These are phyloP conservation scores for Chamaetylas fuelleborni DNA, from an alignment of 2,113 vertebrate species.

Conservation along the genomic window DNA sequence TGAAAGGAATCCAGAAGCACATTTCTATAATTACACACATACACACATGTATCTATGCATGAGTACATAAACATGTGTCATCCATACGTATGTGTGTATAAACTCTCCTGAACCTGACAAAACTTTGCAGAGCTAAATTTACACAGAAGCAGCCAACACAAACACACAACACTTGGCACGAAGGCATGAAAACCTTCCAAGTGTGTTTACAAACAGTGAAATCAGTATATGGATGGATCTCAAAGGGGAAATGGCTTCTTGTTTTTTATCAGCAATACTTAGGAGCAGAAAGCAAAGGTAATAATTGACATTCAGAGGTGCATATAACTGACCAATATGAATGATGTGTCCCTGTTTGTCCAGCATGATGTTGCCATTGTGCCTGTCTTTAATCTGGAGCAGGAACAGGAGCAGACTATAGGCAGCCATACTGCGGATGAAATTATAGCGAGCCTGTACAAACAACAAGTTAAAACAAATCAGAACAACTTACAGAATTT, in stretches of 20 bases:
- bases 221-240: not conserved
- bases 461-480: not conserved
- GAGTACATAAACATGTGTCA: not conserved
- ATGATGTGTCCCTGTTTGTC: slow-evolving; percentile 96
- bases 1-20: not conserved
- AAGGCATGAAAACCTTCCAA: not conserved
- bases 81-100: not conserved
- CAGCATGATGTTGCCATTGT: slow-evolving; percentile 99
- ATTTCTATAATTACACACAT: not conserved
- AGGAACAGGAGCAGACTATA: slow-evolving; percentile 95
- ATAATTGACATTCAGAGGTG: not conserved
- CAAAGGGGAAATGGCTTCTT: not conserved
- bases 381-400: slow-evolving; percentile 96
- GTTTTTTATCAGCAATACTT: not conserved
- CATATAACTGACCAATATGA: slow-evolving; percentile 86
- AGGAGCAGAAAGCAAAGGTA: not conserved
- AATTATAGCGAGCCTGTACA: slow-evolving; percentile 92
- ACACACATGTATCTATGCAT: not conserved
- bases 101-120: not conserved
- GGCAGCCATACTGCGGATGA: slow-evolving; percentile 97
- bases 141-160: not conserved
- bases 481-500: not conserved
- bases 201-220: not conserved
- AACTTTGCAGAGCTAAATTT: not conserved
- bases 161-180: not conserved